phyloP scores from a whole-genome alignment of 2,888 invertebrate genomes.

The Synergus gifuensis region DNA sequence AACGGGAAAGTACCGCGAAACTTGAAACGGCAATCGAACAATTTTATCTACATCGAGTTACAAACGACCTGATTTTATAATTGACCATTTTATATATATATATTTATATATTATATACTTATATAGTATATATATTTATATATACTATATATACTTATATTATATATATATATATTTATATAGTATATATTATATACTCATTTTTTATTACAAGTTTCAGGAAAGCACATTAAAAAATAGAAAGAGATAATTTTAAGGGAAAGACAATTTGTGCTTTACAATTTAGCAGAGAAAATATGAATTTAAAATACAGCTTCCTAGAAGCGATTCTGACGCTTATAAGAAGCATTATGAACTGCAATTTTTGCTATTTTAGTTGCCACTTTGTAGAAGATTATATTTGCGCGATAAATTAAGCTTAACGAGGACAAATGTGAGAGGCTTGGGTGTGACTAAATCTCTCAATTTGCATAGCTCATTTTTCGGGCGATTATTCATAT shows the following conservation, averaged over 20 bases:
- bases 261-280: neutral
- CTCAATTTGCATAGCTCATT: conserved; percentile 44
- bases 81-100: too few relatives aligned
- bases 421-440: conserved; percentile 47
- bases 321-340: neutral
- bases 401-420: conserved; percentile 42
- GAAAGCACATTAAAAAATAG: too few relatives aligned
- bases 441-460: conserved; percentile 36
- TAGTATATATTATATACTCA: too few relatives aligned
- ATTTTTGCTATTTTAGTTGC: neutral
- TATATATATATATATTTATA: too few relatives aligned
- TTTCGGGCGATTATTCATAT: neutral
- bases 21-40: conserved; percentile 53
- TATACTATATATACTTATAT: too few relatives aligned
- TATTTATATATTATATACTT: too few relatives aligned
- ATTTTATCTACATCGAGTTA: neutral
- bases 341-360: neutral
- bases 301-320: neutral
- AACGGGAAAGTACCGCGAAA: conserved; percentile 59
- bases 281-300: neutral
- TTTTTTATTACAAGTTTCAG: too few relatives aligned
- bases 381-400: conserved; percentile 37
- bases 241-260: too few relatives aligned
- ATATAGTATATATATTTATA: too few relatives aligned
- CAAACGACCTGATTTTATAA: too few relatives aligned